A percentile compares a stretch with the other conserved stretches of the same genome.
Evolutionary conservation across 1,140 invertebrate genomes (phyloP).

Genomic region (Marisa cornuarietis): DNA sequence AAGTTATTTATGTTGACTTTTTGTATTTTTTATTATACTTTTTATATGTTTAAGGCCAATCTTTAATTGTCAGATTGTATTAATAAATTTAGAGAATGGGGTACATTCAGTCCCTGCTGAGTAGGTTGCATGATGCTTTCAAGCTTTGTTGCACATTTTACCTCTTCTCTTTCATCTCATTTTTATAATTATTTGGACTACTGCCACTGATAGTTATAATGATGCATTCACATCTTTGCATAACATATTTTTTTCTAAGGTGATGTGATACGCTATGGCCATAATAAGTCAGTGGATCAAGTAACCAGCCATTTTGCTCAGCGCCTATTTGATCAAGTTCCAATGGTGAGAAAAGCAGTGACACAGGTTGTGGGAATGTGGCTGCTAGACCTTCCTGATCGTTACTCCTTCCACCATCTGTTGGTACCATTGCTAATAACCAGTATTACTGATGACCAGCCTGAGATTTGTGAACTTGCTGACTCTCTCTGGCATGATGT

Average conservation of each 20-base stretch:
- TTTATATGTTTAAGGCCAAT: no score
- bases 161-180: not conserved
- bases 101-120: no score
- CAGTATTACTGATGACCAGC: conserved; percentile 77
- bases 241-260: conserved; percentile 58
- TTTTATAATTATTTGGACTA: not conserved
- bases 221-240: not conserved
- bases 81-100: no score
- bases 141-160: not conserved
- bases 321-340: conserved; percentile 77
- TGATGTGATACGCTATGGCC: conserved; percentile 71
- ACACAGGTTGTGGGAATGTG: conserved; percentile 75
- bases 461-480: conserved; percentile 72
- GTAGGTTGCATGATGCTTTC: not conserved
- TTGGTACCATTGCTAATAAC: conserved; percentile 81
- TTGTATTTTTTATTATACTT: no score
- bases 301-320: conserved; percentile 76
- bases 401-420: conserved; percentile 82
- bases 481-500: conserved; percentile 74
- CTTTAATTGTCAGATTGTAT: no score
- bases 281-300: conserved; percentile 73
- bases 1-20: no score
- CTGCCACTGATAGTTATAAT: not conserved
- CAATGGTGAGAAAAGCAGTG: conserved; percentile 75
- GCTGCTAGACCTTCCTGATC: conserved; percentile 76